Percentiles rank a stretch among this genome's conserved stretches.
These are phyloP conservation scores for Chloroceryle amazona DNA, from an alignment of 2,797 vertebrate species.

Conservation along the genomic window DNA sequence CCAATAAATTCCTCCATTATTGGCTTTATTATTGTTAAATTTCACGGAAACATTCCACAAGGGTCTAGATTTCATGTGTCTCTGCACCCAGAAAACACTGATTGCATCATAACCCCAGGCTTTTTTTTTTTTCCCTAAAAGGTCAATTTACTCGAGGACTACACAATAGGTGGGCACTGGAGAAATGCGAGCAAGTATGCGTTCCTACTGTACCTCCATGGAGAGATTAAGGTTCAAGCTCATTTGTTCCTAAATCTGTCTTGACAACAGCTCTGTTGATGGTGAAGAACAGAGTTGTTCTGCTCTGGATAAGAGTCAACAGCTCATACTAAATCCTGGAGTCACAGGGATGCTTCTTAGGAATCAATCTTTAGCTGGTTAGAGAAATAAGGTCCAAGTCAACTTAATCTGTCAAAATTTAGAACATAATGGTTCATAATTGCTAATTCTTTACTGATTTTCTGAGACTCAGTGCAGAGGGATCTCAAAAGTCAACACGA, in stretches of 20 bases:
- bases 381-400: neutral
- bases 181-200: neutral
- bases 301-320: neutral
- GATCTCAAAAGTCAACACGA: neutral
- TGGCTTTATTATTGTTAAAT: neutral
- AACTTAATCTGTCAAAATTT: neutral
- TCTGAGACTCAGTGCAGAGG: fast-evolving
- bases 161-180: neutral
- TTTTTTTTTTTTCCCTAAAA: neutral
- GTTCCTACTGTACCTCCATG: neutral
- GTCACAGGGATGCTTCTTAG: neutral
- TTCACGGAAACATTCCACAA: neutral
- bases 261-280: neutral
- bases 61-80: neutral
- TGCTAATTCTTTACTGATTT: neutral
- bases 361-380: neutral
- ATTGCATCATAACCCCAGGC: neutral
- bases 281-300: neutral
- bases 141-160: neutral
- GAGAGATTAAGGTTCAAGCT: neutral
- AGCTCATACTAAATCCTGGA: neutral
- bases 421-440: fast-evolving
- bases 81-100: neutral
- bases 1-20: neutral
- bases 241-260: neutral